Evolutionary conservation across 2,888 invertebrate genomes (phyloP).

Genomic region (Altica lythri): DNA sequence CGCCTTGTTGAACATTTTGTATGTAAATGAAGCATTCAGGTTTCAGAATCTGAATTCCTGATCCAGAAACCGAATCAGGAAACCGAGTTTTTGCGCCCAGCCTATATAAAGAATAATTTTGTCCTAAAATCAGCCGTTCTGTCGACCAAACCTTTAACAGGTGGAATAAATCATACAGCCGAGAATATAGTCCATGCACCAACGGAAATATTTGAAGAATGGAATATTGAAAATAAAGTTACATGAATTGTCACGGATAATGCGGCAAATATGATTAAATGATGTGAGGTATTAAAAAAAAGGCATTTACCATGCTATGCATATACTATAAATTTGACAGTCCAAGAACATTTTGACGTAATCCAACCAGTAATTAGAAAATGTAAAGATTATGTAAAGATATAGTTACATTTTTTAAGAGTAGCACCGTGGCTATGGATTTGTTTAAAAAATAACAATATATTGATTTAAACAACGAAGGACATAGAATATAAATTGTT

Average conservation of each 20-base stretch:
- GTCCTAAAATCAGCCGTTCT: too few relatives aligned
- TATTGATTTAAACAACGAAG: background rate
- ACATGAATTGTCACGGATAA: constrained; percentile 34
- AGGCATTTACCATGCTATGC: constrained; percentile 30
- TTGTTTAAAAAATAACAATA: constrained; percentile 23
- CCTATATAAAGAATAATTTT: too few relatives aligned
- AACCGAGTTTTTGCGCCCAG: too few relatives aligned
- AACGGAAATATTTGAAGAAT: constrained; percentile 20
- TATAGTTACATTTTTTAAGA: too few relatives aligned
- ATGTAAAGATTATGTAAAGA: constrained; percentile 28
- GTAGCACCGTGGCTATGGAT: constrained; percentile 22
- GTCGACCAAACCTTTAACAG: too few relatives aligned
- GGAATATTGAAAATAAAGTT: constrained; percentile 27
- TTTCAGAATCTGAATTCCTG: too few relatives aligned
- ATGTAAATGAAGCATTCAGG: too few relatives aligned
- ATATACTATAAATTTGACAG: constrained; percentile 29
- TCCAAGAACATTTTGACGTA: constrained; percentile 21
- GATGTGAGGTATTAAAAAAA: constrained; percentile 27
- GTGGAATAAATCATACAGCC: background rate
- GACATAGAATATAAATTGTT: constrained; percentile 22
- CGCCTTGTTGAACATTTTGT: too few relatives aligned
- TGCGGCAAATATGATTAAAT: constrained; percentile 29
- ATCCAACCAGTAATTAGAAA: constrained; percentile 16
- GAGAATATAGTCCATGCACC: background rate
- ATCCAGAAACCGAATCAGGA: too few relatives aligned